These are phyloP conservation scores for Crocodylus rhombifer DNA, from an alignment of 2,797 vertebrate genomes.

Conservation along the genomic window DNA sequence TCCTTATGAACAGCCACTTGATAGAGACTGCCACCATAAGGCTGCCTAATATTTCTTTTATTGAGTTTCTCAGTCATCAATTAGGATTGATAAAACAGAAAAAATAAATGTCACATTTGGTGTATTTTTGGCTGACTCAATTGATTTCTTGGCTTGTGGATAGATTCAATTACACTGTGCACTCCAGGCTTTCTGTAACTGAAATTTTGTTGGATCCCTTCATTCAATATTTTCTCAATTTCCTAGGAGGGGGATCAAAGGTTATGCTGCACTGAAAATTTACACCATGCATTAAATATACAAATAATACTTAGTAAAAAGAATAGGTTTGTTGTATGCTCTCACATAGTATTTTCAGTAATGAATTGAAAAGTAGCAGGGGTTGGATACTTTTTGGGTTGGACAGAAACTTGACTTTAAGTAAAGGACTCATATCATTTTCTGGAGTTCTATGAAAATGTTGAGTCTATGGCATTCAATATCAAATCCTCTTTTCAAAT, in stretches of 20 bases:
- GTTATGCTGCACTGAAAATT: constrained; percentile 61
- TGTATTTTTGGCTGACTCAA: constrained; percentile 79
- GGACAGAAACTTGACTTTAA: constrained; percentile 3
- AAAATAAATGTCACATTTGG: constrained; percentile 79
- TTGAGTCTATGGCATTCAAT: not conserved
- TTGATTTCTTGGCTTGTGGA: constrained; percentile 79
- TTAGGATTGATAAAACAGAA: constrained; percentile 80
- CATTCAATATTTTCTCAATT: constrained; percentile 73
- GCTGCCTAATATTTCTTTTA: constrained; percentile 66
- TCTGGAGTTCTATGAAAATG: not conserved
- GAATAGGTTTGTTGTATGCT: constrained; percentile 60
- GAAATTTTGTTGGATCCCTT: constrained; percentile 75
- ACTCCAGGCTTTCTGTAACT: constrained; percentile 71
- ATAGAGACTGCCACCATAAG: constrained; percentile 62
- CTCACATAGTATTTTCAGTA: constrained; percentile 37
- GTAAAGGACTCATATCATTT: constrained; percentile 15
- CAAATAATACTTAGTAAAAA: constrained; percentile 66
- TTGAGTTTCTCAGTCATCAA: constrained; percentile 74
- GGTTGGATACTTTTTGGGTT: not conserved
- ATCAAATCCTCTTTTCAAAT: not conserved
- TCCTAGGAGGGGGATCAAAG: constrained; percentile 71
- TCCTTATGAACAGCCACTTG: constrained; percentile 66
- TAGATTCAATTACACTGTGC: constrained; percentile 77
- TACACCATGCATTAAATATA: constrained; percentile 33
- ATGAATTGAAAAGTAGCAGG: constrained; percentile 38